phyloP scores from a whole-genome alignment of 2,113 vertebrate species.

The Pterophyllum scalare region DNA sequence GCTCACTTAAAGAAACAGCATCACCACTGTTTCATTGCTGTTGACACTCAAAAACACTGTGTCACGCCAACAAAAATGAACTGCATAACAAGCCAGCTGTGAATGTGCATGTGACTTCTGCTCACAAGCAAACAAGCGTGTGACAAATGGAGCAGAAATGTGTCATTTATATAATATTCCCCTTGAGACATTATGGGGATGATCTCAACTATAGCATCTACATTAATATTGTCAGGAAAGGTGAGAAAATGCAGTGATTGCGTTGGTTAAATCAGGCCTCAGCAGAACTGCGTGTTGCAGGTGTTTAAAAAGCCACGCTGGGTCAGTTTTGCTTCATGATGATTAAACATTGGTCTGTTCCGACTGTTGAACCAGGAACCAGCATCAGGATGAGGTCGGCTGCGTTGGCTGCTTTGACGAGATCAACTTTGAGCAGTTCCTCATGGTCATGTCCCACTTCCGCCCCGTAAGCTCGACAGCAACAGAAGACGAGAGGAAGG shows the following conservation, averaged over 20 bases:
- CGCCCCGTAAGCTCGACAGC: conserved; percentile 83
- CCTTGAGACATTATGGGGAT: neutral
- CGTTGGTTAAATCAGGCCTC: neutral
- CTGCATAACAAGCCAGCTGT: neutral
- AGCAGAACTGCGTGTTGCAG: neutral
- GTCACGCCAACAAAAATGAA: neutral
- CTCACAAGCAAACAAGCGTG: neutral
- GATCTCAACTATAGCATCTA: neutral
- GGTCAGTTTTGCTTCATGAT: neutral
- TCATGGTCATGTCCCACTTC: conserved; percentile 95
- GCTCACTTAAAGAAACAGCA: neutral
- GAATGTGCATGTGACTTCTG: neutral
- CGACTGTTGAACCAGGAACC: conserved; percentile 82
- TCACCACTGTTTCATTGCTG: neutral
- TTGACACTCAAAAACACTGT: neutral
- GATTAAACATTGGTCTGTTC: neutral
- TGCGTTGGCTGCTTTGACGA: conserved; percentile 79
- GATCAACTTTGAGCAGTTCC: conserved; percentile 92
- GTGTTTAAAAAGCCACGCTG: neutral
- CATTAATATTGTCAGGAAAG: neutral
- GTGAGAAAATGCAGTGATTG: neutral
- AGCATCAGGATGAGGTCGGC: conserved; percentile 79
- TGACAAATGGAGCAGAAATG: neutral
- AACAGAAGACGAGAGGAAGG: conserved; percentile 83
- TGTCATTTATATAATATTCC: neutral